A percentile compares a stretch with the other conserved stretches of the same genome.
phyloP scores from a whole-genome alignment of 2,797 vertebrate species.

The Syndactyla subalaris region DNA sequence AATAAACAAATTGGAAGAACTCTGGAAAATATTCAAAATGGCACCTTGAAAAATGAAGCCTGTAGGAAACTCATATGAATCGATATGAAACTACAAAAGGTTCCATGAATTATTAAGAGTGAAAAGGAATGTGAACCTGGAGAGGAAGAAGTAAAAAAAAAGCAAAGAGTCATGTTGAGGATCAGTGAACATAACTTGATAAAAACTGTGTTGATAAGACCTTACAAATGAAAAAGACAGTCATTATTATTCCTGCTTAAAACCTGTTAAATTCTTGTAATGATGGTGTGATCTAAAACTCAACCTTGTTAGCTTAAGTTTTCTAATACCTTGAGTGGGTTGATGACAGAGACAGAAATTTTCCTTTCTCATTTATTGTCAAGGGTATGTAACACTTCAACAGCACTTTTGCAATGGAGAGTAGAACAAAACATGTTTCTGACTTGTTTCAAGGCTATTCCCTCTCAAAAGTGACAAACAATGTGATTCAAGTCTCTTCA shows the following conservation, averaged over 20 bases:
- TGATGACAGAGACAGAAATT: neutral
- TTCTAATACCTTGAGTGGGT: neutral
- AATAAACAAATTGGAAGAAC: neutral
- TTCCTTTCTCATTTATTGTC: neutral
- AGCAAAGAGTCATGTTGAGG: neutral
- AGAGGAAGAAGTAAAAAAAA: neutral
- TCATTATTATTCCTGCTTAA: neutral
- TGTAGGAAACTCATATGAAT: neutral
- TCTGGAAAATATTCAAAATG: neutral
- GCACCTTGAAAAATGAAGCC: neutral
- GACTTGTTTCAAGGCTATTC: neutral
- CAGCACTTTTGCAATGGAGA: neutral
- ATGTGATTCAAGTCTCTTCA: neutral
- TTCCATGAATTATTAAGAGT: neutral
- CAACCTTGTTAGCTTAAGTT: neutral
- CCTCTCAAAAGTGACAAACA: neutral
- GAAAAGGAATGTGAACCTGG: neutral
- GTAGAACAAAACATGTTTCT: neutral
- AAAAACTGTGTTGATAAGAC: neutral
- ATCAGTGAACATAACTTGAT: neutral
- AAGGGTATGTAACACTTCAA: neutral
- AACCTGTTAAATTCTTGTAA: neutral
- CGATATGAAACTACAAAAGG: neutral
- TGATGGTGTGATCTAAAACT: neutral
- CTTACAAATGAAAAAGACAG: neutral